Conservation (phyloP, 2,113 vertebrate species). For the Hypocryptadius cinnamomeus region DNA sequence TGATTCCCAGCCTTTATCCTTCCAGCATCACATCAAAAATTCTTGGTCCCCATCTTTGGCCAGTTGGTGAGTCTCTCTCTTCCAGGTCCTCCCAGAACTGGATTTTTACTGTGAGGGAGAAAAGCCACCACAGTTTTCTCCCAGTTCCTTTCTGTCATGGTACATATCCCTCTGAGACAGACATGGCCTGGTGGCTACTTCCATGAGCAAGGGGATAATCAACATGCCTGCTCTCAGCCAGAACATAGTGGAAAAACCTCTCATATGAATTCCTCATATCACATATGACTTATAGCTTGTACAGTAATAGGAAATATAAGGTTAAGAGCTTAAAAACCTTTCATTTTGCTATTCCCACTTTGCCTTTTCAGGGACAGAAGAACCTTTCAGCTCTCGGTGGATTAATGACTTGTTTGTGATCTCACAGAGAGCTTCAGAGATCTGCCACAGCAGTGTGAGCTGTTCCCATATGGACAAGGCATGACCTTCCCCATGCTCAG, state of each 20-base stretch:
- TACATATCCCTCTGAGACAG: background rate
- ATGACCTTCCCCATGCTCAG: background rate
- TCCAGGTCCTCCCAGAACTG: background rate
- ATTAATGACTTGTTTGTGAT: background rate
- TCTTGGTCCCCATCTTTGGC: background rate
- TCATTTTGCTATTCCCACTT: background rate
- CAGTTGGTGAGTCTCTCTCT: background rate
- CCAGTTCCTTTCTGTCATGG: background rate
- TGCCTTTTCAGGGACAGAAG: background rate
- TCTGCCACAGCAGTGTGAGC: background rate
- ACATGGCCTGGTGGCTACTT: background rate
- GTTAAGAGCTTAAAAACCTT: background rate
- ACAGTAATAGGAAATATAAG: background rate
- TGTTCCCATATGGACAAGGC: background rate
- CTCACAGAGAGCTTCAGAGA: fast-evolving
- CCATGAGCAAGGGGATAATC: background rate
- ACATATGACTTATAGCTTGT: background rate
- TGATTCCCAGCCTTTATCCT: background rate
- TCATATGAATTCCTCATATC: background rate
- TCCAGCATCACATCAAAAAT: background rate
- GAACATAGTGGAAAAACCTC: background rate
- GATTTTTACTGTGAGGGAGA: background rate
- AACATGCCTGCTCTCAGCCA: background rate
- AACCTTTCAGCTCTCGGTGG: background rate
- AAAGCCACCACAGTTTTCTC: background rate